Conservation (phyloP, 2,888 invertebrate species). For the Cantharis rustica region DNA sequence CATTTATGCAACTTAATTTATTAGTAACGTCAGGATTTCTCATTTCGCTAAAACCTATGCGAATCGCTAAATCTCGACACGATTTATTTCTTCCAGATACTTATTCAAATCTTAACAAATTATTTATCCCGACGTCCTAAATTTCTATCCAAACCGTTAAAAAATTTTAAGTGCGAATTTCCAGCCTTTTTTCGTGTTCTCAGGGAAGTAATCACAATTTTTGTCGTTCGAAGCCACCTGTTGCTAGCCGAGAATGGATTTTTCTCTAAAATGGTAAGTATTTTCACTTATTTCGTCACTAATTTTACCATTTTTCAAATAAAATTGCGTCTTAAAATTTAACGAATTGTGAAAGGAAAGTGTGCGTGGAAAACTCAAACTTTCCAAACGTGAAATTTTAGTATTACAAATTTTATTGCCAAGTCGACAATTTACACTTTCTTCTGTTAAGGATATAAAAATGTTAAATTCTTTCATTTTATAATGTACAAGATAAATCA, state of each 20-base stretch:
- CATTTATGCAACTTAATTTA: conserved; percentile 27
- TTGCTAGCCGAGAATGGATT: neutral
- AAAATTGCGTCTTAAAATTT: neutral
- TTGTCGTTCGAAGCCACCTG: neutral
- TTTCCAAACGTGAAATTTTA: neutral
- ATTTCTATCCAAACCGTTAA: neutral
- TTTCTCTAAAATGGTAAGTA: neutral
- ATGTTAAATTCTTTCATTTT: neutral
- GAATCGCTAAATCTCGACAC: neutral
- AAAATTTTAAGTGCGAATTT: neutral
- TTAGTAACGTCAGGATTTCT: neutral
- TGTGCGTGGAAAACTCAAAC: neutral
- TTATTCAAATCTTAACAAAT: no score
- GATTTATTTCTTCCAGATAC: neutral
- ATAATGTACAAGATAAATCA: neutral
- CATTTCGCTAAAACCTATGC: neutral
- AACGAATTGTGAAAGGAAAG: neutral
- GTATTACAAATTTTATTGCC: neutral
- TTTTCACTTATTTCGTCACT: neutral
- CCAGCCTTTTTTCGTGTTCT: neutral
- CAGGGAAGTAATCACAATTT: neutral
- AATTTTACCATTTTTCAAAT: neutral
- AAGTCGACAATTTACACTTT: neutral
- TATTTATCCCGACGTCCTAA: neutral
- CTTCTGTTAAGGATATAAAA: neutral